Base-by-base conservation (phyloP, 2,888 invertebrate species). In the Callyntrura guangdongensis region DNA sequence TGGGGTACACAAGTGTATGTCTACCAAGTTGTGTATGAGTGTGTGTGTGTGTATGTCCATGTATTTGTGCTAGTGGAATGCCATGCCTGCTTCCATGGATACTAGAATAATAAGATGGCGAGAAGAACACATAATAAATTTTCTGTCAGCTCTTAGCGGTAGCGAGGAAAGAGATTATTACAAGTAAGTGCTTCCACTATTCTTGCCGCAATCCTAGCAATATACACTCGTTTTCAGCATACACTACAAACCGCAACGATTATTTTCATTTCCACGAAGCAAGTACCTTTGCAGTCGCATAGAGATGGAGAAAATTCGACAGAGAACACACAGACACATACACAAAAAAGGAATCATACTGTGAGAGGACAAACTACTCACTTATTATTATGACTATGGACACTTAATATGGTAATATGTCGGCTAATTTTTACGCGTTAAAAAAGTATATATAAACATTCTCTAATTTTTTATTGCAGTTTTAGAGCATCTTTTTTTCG, bases 131-230 rank as follows among this genome's bases (percentile, higher is more conserved):
- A 22, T 20, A 72, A 85, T 90, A 90, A 92, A 92, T 93, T 91
- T 92, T 91, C 92, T 93, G 92, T 92, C 91, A 93, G 88, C 90
- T 82, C 77, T 36, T 45, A 9, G 72, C 67, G 9, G 47, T 72
- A 72, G 47, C 64, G 22, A 64, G 25, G 25, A 3, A 64, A 64
- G 59, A 64, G 22, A 64, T 64, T 64, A 64, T 64, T 64, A 25
- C 64, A 64, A 12, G 64, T 11, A 25, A 64, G 64, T 64, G 64
- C 64, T 14, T 64, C 59, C 56, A 56, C 59, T 12, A 59, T 20
- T 59, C 9, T 59, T 59, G 17, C 8, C n/a, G 64, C 0, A 64
- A 64, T 17, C 64, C 64, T 64, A n/a, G 8, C 20, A 47, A 47
- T 47, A 59, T 59, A 59, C 59, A 59, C 53, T 53, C 53, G 14